Conservation (phyloP, 1,140 invertebrate genomes). For the Achroia grisella region DNA sequence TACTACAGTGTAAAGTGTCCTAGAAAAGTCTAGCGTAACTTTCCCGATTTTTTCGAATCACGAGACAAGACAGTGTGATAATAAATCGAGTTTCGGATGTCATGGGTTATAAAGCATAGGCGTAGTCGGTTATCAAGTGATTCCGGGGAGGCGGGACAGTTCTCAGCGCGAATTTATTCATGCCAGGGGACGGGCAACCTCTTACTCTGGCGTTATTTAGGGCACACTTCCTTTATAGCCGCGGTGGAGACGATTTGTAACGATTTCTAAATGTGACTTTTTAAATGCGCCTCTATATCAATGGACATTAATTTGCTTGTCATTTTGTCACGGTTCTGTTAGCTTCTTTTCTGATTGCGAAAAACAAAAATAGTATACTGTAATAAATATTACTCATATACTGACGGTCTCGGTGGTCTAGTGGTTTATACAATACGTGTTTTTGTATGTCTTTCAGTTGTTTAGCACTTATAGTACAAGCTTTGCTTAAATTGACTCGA, state of each 20-base stretch:
- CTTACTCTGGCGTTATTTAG: conserved; percentile 60
- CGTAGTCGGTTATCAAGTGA: conserved; percentile 62
- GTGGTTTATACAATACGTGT: no score
- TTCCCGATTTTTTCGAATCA: conserved; percentile 25
- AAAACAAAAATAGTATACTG: no score
- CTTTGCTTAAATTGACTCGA: no score
- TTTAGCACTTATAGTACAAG: no score
- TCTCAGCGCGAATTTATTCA: conserved; percentile 58
- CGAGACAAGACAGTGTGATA: conserved; percentile 37
- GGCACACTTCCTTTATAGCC: conserved; percentile 49
- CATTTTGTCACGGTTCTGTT: no score
- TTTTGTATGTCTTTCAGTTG: no score
- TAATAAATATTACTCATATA: no score
- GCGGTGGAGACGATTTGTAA: neutral
- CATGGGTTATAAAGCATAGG: conserved; percentile 68
- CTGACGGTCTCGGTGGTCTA: no score
- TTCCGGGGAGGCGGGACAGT: conserved; percentile 39
- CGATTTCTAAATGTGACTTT: neutral
- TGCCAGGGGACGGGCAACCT: conserved; percentile 38
- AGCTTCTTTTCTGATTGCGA: no score
- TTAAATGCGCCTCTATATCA: neutral
- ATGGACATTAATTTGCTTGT: no score
- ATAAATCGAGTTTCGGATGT: conserved; percentile 67
- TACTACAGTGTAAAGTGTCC: neutral
- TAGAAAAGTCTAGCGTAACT: conserved; percentile 5